A percentile compares a stretch with the other conserved stretches of the same genome.
These are phyloP conservation scores for Danio tinwini DNA, from an alignment of 2,797 vertebrate species.

Conservation along the genomic window DNA sequence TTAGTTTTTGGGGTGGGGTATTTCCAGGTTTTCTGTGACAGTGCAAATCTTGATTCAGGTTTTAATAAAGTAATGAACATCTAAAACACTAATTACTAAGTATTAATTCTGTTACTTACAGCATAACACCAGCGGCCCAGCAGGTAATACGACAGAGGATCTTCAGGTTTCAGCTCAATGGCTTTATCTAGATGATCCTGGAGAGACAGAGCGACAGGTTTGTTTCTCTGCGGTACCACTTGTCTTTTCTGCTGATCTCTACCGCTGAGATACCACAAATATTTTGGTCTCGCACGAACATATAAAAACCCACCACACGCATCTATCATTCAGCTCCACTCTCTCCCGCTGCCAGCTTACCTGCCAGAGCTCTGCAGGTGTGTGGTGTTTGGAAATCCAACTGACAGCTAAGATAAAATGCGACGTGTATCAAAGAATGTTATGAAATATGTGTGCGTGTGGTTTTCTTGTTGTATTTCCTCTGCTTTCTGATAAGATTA, in stretches of 20 bases:
- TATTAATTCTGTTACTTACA: slow-evolving; percentile 78
- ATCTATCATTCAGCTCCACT: slow-evolving; percentile 52
- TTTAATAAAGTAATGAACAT: not conserved
- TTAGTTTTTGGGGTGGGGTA: not conserved
- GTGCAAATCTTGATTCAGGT: not conserved
- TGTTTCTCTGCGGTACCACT: slow-evolving; percentile 43
- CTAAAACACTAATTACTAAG: not conserved
- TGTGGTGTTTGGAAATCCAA: slow-evolving; percentile 61
- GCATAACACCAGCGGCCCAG: slow-evolving; percentile 96
- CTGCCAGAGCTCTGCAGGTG: slow-evolving; percentile 69
- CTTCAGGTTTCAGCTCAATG: slow-evolving; percentile 90
- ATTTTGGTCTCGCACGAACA: slow-evolving; percentile 69
- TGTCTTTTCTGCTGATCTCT: slow-evolving; percentile 70
- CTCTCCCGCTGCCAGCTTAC: slow-evolving; percentile 57
- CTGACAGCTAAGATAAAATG: slow-evolving; percentile 71
- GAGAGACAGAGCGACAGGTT: slow-evolving; percentile 45
- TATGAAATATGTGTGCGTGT: slow-evolving; percentile 53
- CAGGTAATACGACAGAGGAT: slow-evolving; percentile 93
- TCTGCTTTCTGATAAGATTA: slow-evolving; percentile 25
- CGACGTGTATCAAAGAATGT: slow-evolving; percentile 67
- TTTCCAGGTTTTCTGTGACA: not conserved
- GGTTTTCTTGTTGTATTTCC: slow-evolving; percentile 20
- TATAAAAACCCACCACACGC: slow-evolving; percentile 39
- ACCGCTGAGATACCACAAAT: slow-evolving; percentile 69
- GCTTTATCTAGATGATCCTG: slow-evolving; percentile 97